A percentile compares a stretch with the other conserved stretches of the same genome.
Conservation (phyloP, 1,140 invertebrate species). For the Diprion similis region DNA sequence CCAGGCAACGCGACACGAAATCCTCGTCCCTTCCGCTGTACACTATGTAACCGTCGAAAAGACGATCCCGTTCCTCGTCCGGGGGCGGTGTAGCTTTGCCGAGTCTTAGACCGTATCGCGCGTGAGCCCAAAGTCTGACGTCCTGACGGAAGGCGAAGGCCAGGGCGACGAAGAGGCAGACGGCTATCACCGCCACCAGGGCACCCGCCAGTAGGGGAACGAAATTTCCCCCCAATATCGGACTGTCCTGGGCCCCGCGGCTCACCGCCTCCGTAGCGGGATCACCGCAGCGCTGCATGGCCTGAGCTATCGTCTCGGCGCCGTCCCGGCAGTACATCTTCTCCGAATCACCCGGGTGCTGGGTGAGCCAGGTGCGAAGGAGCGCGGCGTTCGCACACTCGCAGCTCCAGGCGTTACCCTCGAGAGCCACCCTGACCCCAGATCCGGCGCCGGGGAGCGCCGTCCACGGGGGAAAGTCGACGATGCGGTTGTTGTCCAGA, state of each 20-base stretch:
- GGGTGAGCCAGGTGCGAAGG: slow-evolving; percentile 78
- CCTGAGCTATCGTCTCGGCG: slow-evolving; percentile 65
- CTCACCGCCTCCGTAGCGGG: slow-evolving; percentile 50
- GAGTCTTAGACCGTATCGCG: slow-evolving; percentile 75
- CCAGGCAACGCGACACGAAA: slow-evolving; percentile 78
- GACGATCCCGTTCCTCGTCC: slow-evolving; percentile 73
- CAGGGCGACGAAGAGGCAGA: slow-evolving; percentile 72
- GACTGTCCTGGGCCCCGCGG: slow-evolving; percentile 55
- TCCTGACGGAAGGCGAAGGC: slow-evolving; percentile 80
- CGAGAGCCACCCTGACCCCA: slow-evolving; percentile 75
- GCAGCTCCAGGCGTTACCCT: slow-evolving; percentile 89
- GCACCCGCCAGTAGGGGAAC: slow-evolving; percentile 77
- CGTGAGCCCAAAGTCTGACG: slow-evolving; percentile 76
- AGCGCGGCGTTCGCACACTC: slow-evolving; percentile 83
- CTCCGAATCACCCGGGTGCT: slow-evolving; percentile 72
- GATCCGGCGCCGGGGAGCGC: slow-evolving; percentile 72
- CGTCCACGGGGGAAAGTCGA: slow-evolving; percentile 78
- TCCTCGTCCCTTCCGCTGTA: slow-evolving; percentile 87
- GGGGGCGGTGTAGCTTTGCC: slow-evolving; percentile 67
- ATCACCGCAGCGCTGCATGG: slow-evolving; percentile 69
- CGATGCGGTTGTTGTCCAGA: slow-evolving; percentile 84
- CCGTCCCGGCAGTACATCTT: slow-evolving; percentile 72
- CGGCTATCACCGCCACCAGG: slow-evolving; percentile 74
- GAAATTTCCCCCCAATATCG: slow-evolving; percentile 66
- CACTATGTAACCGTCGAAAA: slow-evolving; percentile 88